Evolutionary conservation across 2,113 vertebrate species (phyloP), one percentile per base, ranked within the genome.

Genomic region (Fregetta grallaria): DNA sequence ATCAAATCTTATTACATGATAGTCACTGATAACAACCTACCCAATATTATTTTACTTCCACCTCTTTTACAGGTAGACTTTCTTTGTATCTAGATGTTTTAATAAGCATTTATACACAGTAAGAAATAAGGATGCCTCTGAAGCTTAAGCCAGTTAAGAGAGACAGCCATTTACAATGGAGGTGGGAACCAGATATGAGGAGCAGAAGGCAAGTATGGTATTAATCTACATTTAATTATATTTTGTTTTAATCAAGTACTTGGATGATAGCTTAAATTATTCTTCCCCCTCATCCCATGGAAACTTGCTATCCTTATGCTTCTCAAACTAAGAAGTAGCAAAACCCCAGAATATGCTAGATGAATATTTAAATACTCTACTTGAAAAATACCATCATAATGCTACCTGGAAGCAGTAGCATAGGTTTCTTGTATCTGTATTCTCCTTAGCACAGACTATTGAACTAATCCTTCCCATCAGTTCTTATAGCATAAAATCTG

Each of bases 221-320:
- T 90, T 93, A 93, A 94, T 68, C 77, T 88, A 95, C 34, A 73
- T 61, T 83, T 86, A 67, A 92, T 75, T 81, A 63, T 75, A 82
- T 75, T 95, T 93, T 79, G 70, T 68, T 95, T 76, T 88, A 88
- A 76, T 68, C 30, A 58, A 58, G n/a, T 90, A 86, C 42, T 40
- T 86, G 42, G 7, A 73, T 70, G 63, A 93, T 56, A 90, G 30
- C 25, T 83, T 68, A 71, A 90, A 75, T 92, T 86, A 77, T 53
- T 86, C 91, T 88, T 82, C 66, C 42, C 67, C 58, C 34, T 83
- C 58, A 92, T 66, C 26, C 56, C 70, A 82, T 52, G 34, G 52
- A 85, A 89, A 61, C 25, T 76, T 77, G 50, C n/a, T 80, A 88
- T n/a, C 74, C 44, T 88, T 72, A 61, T 2, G 8, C 26, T 84